Base-by-base conservation (phyloP, 2,113 vertebrate species). In the Pluvianellus socialis region DNA sequence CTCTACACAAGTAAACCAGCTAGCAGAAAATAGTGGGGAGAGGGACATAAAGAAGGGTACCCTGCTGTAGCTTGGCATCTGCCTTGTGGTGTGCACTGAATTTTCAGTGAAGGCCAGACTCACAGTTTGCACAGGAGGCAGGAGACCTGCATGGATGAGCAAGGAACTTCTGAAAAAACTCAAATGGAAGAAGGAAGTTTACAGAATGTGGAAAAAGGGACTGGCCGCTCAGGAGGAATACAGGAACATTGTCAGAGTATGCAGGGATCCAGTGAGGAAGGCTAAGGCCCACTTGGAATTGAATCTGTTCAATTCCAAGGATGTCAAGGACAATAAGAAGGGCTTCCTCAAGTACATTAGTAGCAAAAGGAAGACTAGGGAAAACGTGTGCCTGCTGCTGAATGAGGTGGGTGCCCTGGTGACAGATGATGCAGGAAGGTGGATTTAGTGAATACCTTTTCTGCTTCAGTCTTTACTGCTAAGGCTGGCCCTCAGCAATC, bases 21-120 rank as follows among this genome's bases (percentile, higher is more conserved):
- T 4, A 63, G 32, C 14, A 59, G n/a, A 19, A 28, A 67, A 63
- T 28, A 61, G 0, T 4, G 6, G 10, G 17, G 6, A 81, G 42
- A 92, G 35, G 7, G 16, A 59, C 19, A 38, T 0, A 0, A 0
- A 42, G 8, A 42, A 77, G 32, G 3, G 6, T 3, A 49, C 11
- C 11, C 7, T 17, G 14, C 11, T 58, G 32, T 14, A 63, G 10
- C 32, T 10, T 47, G 35, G 56, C 47, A 75, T 49, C 62, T 59
- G 32, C n/a, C 63, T 38, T 63, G 38, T 8, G n/a, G 21, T 6
- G 4, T 17, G 45, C 38, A 8, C 0, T 9, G 21, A 56, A 27
- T 58, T 80, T 94, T 45, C 67, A 53, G 27, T 12, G 33, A 86
- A 88, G 21, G 30, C 7, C 53, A 83, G 14, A 56, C 10, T 73